Evolutionary conservation across 1,140 invertebrate genomes (phyloP).

Genomic region (Nasonia giraulti): DNA sequence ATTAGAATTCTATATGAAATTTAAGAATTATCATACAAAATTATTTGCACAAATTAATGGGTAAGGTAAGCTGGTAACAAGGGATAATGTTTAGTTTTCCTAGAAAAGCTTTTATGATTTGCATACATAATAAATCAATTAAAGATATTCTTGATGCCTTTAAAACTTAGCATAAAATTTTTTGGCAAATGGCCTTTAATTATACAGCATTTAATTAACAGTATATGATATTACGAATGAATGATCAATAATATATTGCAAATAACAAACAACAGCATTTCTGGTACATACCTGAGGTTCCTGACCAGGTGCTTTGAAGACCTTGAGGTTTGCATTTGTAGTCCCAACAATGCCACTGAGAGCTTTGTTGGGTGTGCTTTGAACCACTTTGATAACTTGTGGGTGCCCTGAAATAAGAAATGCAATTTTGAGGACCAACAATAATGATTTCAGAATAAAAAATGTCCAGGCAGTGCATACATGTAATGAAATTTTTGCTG

Average conservation of each 20-base stretch:
- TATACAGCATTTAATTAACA: background rate
- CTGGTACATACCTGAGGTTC: conserved; percentile 66
- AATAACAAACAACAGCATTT: background rate
- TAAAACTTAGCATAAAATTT: background rate
- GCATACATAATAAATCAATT: background rate
- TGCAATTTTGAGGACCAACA: background rate
- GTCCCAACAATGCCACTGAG: conserved; percentile 72
- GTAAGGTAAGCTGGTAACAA: background rate
- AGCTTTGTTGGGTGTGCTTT: conserved; percentile 73
- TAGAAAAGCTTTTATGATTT: background rate
- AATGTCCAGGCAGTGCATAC: background rate
- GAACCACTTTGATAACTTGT: conserved; percentile 80
- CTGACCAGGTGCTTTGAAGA: conserved; percentile 73
- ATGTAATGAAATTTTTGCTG: background rate
- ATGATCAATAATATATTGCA: background rate
- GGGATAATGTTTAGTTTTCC: background rate
- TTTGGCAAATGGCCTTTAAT: background rate
- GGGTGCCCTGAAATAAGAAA: conserved; percentile 75
- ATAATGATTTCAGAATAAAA: background rate
- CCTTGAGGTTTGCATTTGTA: conserved; percentile 73
- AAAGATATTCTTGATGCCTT: background rate
- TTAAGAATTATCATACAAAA: background rate
- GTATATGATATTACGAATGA: background rate
- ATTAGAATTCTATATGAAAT: background rate
- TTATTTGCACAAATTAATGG: background rate